Evolutionary conservation across 2,113 vertebrate species (phyloP).

Genomic region (Baryphthengus martii): DNA sequence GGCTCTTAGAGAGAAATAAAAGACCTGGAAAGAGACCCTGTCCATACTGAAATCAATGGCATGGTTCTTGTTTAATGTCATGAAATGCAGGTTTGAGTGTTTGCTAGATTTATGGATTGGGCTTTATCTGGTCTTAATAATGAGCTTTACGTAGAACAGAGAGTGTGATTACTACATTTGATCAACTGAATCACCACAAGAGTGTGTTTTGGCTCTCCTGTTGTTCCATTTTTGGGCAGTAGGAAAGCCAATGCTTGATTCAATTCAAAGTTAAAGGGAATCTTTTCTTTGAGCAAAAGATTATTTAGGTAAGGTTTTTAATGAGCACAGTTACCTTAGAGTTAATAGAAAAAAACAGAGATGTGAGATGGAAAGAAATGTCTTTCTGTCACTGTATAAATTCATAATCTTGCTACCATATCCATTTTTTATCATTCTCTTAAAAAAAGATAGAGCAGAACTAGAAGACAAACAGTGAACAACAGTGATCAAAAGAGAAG

Average conservation of each 20-base stretch:
- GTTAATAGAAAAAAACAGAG: neutral
- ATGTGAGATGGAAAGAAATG: neutral
- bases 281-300: neutral
- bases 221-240: neutral
- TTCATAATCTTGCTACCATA: neutral
- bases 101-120: neutral
- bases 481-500: neutral
- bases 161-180: neutral
- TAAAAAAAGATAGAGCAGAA: neutral
- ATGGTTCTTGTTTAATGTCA: neutral
- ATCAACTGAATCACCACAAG: neutral
- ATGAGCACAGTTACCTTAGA: neutral
- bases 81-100: neutral
- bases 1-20: neutral
- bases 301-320: neutral
- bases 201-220: neutral
- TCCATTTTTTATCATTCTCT: neutral
- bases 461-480: neutral
- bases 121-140: neutral
- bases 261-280: neutral
- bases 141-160: neutral
- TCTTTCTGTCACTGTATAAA: neutral
- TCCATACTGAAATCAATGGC: neutral
- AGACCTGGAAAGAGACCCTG: neutral
- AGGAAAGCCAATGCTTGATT: neutral